Evolutionary conservation across 2,797 vertebrate genomes (phyloP), one percentile per base, ranked within the genome.

Genomic region (Sarcoramphus papa): DNA sequence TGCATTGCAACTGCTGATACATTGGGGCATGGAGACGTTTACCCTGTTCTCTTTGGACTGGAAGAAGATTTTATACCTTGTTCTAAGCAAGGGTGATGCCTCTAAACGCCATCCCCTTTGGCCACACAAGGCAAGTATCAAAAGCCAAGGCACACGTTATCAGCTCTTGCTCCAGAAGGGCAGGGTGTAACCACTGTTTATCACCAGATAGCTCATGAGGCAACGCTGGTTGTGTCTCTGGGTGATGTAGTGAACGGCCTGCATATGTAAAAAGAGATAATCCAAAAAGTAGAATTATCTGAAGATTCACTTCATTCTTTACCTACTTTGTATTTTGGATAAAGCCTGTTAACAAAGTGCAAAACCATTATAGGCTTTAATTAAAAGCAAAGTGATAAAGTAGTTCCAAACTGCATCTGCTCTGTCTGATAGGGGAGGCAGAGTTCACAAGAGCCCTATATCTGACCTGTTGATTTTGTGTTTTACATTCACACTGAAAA

Each of bases 351-450:
- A 92, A 62, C 33, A 95, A 88, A 92, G 59, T 92, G 82, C 50
- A 86, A 76, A 93, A 45, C 31, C 73, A 56, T 85, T 81, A 81
- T 20, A 78, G 43, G n/a, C 28, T 91, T 93, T 93, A 93, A 95
- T 95, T 94, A 90, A 95, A 95, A 90, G 43, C 67, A 59, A 78
- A 81, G n/a, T 40, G 76, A 91, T 88, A 83, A 88, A 95, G 59
- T 8, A 11, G 21, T 94, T 94, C 74, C n/a, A 63, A 47, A 53
- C 60, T 91, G 67, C 68, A 87, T 93, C 90, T 97, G 75, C 56
- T 93, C 25, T 62, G 64, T 50, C 93, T 94, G 93, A 93, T 85
- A 92, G 87, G 41, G 47, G 53, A 95, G 33, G 54, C 43, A 78
- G 73, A 77, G 89, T 88, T 93, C 88, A 84, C 33, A 64, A 43